Base-by-base conservation (phyloP, 1,140 invertebrate genomes). In the Drosophila gunungcola region DNA sequence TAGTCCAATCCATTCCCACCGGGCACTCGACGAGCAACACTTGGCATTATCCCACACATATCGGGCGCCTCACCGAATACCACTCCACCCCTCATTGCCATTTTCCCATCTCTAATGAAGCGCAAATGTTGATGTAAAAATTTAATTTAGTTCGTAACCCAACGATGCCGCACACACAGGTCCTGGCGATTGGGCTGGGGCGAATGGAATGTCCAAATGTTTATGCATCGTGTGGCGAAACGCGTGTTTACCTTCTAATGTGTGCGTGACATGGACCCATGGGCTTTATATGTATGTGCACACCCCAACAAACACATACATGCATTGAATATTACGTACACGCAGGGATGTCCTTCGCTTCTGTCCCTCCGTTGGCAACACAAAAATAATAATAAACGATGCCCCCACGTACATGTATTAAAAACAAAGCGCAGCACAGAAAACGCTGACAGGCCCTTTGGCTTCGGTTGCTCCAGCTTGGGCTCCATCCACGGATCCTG, bases 101-200 rank as follows among this genome's bases (percentile, higher is more conserved):
- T 55, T 55, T 45, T 57, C 62, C 77, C 69, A 53, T 54, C 70
- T 77, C 83, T 86, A 88, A 88, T 86, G 83, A 86, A 86, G 83
- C 83, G 75, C 84, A 86, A 86, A 86, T 86, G 83, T 83, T 86
- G 83, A 82, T 88, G 84, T 86, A 86, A 88, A 86, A 86, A 86
- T 86, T 86, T 86, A 86, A 86, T 86, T 86, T 86, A 88, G 83
- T 88, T 86, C 79, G 78, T 76, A 82, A 65, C 73, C 78, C 74
- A 73, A 57, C 64, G 55, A 61, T 42, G 43, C 70, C 68, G 64
- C 82, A 85, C 80, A 85, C 78, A 74, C 70, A 75, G 13, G 54
- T 53, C 72, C 72, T 45, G 53, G 29, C 51, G 38, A 46, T 36
- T 32, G 41, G 51, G 38, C 54, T 42, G 57, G 60, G 21, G 55